A percentile compares a stretch with the other conserved stretches of the same genome.
Conservation (phyloP, 23 tunicate species). For the Halocynthia aurantium region DNA sequence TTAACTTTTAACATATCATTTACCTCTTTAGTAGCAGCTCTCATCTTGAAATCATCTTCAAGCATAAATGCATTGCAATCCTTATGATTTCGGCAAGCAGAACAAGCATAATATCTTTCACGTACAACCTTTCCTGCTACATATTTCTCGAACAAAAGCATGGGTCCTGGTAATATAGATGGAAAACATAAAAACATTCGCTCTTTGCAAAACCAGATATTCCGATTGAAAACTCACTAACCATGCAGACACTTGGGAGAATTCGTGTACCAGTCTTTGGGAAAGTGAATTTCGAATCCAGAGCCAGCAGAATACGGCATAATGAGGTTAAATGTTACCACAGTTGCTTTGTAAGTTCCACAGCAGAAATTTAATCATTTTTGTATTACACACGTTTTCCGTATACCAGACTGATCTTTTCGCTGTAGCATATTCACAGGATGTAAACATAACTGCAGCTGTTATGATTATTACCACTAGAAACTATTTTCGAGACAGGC, state of each 20-base stretch:
- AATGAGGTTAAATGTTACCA: too few relatives aligned
- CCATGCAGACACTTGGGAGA: constrained; percentile 56
- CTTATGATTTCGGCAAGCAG: constrained; percentile 61
- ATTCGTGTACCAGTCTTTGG: constrained; percentile 35
- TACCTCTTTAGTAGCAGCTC: too few relatives aligned
- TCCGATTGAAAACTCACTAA: not conserved
- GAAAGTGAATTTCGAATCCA: constrained; percentile 3
- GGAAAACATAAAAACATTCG: not conserved
- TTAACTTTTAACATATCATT: too few relatives aligned
- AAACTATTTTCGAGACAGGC: too few relatives aligned
- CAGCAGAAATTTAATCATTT: too few relatives aligned
- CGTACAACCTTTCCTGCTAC: constrained; percentile 14
- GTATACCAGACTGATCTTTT: too few relatives aligned
- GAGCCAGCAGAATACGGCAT: too few relatives aligned
- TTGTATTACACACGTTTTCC: too few relatives aligned
- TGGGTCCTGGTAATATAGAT: constrained; percentile 49
- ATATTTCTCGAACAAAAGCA: constrained; percentile 62
- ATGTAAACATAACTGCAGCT: too few relatives aligned
- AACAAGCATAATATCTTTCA: constrained; percentile 58
- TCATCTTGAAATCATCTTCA: constrained; percentile 21
- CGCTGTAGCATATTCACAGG: too few relatives aligned
- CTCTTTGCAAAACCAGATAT: not conserved
- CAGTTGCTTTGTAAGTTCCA: too few relatives aligned
- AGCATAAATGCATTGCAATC: constrained; percentile 35
- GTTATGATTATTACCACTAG: too few relatives aligned